Conservation (phyloP, 2,797 vertebrate species). For the Anolis apletophallus region DNA sequence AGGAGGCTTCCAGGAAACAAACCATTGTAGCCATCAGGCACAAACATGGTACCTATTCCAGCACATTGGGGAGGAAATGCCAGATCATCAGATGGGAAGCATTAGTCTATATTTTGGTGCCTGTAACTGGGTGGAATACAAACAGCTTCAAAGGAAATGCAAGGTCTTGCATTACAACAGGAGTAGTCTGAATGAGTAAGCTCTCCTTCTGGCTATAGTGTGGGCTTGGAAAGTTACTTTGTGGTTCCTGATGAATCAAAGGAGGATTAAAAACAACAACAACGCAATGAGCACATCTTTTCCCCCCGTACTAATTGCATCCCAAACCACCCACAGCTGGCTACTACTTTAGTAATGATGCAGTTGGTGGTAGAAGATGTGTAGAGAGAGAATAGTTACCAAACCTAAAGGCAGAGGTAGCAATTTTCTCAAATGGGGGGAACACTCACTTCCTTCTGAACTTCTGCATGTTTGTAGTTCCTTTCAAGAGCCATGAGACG, state of each 20-base stretch:
- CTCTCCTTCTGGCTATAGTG: background rate
- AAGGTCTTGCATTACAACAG: slow-evolving; percentile 9
- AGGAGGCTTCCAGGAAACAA: too few species aligned
- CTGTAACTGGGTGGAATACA: background rate
- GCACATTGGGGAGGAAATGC: too few species aligned
- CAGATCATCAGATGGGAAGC: background rate
- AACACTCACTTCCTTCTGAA: background rate
- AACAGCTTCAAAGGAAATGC: background rate
- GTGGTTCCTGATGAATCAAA: slow-evolving; percentile 24
- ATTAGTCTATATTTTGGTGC: background rate
- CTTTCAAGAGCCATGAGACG: too few species aligned
- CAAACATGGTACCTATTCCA: too few species aligned
- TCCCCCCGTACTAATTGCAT: background rate
- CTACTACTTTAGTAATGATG: background rate
- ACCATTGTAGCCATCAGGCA: too few species aligned
- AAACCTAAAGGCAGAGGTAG: background rate
- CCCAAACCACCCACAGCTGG: slow-evolving; percentile 13
- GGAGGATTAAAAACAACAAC: background rate
- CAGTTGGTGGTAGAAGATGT: background rate
- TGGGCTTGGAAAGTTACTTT: slow-evolving; percentile 22
- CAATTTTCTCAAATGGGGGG: background rate
- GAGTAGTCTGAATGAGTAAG: slow-evolving; percentile 15
- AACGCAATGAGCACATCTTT: slow-evolving; percentile 11
- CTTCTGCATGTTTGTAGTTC: background rate
- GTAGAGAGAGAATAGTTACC: background rate